Base-by-base conservation (phyloP, 2,888 invertebrate species). In the Cartodere bifasciata region DNA sequence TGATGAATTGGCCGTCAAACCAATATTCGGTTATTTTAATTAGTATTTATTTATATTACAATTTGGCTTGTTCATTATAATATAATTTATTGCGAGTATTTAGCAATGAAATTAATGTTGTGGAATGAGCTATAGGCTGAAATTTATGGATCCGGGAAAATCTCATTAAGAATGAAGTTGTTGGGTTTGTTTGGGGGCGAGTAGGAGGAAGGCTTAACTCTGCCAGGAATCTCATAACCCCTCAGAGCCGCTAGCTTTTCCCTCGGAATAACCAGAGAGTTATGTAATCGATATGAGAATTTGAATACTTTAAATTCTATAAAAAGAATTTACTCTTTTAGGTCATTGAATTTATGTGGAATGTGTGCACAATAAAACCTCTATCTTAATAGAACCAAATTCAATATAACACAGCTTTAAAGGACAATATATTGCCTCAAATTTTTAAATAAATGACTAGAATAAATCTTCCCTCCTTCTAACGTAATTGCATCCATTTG, bases 121-220 rank as follows among this genome's bases (percentile, higher is more conserved):
- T 56, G 59, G 60, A 61, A 60, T 61, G 59, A 58, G 58, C 55
- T 57, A 58, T 60, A 56, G 57, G 56, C 55, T 53, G 52, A 58
- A 60, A 61, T 61, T 61, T 60, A 61, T 61, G 59, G 60, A 60
- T 59, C 58, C 57, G 58, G 58, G 57, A 56, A 60, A 59, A 61
- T 60, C 61, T 61, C 60, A 60, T 60, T 60, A 61, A 60, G 59
- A 60, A 60, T 60, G 56, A 57, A 59, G 57, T 58, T 60, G 59
- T 60, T 56, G 57, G 57, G 56, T 57, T 57, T 55, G 52, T 51
- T 52, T 42, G 40, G 48, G 45, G 50, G 47, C 30, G 34, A 39
- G 34, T 28, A 16, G 30, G 35, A 39, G 33, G n/a, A n/a, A n/a
- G n/a, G n/a, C n/a, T n/a, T n/a, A n/a, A n/a, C n/a, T n/a, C n/a